Evolutionary conservation across 2,113 vertebrate genomes (phyloP), one percentile per base, ranked within the genome.

Genomic region (Gambusia holbrooki): DNA sequence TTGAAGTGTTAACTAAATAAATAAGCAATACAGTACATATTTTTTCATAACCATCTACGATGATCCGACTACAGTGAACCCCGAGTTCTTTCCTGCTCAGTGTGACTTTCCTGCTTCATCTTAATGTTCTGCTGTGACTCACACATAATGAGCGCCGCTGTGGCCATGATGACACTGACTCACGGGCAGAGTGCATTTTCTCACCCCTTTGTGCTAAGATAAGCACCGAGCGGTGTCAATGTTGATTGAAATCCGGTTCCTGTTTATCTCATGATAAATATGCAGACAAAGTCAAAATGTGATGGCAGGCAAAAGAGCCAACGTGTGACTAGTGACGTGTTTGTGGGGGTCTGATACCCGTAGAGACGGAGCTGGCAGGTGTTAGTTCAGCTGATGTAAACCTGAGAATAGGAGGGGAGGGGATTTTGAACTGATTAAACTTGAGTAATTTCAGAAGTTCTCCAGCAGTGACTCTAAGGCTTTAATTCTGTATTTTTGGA

Each of bases 121-220:
- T 30, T 58, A 64, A 67, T 29, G 3, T 71, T 74, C 40, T 33
- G n/a, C 5, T 27, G 17, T 89, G 87, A 84, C 69, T 84, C 72
- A 83, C 48, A 4, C 61, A 54, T 77, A 84, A 83, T 48, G n/a
- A 74, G 1, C 9, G 14, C 51, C 29, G 25, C 19, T 64, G 62
- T 51, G 33, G n/a, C 45, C 69, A 63, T 5, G 60, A 58, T 74
- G 69, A 58, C 32, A 29, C 25, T 77, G 68, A 87, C 61, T 88
- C 84, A 83, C 74, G 65, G 69, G 67, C 45, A 60, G 25, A 64
- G 51, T 22, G 29, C 37, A 69, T 51, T 62, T 77, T 33, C 10
- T 27, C 32, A 19, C 5, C 17, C 33, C 8, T 42, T 28, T 66
- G 19, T 65, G 40, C 65, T 42, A 60, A 17, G 58, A 58, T 33